Evolutionary conservation across 2,797 vertebrate genomes (phyloP).

Genomic region (Bryconaethiops microstoma): DNA sequence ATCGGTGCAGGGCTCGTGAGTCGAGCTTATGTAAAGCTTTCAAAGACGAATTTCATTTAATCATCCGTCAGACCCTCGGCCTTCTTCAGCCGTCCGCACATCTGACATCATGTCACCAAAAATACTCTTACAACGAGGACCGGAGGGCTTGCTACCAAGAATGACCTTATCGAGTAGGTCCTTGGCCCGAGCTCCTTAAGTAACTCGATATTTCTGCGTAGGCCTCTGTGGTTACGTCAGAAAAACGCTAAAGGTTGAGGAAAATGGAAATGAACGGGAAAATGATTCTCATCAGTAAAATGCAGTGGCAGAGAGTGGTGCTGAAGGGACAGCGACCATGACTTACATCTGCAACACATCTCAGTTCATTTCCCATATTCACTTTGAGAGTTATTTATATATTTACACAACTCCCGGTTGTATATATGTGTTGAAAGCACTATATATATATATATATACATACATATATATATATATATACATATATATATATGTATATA

Average conservation of each 20-base stretch:
- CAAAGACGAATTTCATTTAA: not conserved
- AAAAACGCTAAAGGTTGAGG: not conserved
- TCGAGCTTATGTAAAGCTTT: not conserved
- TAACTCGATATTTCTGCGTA: not conserved
- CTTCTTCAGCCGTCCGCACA: not conserved
- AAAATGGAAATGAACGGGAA: not conserved
- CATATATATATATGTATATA: too few relatives aligned
- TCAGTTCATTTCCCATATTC: not conserved
- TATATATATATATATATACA: too few relatives aligned
- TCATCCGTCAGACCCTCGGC: too few relatives aligned
- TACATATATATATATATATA: too few relatives aligned
- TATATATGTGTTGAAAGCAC: too few relatives aligned
- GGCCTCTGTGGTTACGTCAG: not conserved
- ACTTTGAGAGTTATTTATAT: too few relatives aligned
- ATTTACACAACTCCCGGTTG: too few relatives aligned
- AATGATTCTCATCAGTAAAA: not conserved
- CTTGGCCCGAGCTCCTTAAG: not conserved
- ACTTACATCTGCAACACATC: constrained; percentile 51
- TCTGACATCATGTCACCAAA: constrained; percentile 15
- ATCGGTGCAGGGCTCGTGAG: not conserved
- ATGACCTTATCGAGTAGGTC: not conserved
- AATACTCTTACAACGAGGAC: not conserved
- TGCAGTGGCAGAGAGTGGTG: constrained; percentile 58
- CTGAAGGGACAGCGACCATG: constrained; percentile 78
- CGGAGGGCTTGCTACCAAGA: not conserved